phyloP scores from a whole-genome alignment of 1,140 invertebrate genomes.

The Homalodisca vitripennis region DNA sequence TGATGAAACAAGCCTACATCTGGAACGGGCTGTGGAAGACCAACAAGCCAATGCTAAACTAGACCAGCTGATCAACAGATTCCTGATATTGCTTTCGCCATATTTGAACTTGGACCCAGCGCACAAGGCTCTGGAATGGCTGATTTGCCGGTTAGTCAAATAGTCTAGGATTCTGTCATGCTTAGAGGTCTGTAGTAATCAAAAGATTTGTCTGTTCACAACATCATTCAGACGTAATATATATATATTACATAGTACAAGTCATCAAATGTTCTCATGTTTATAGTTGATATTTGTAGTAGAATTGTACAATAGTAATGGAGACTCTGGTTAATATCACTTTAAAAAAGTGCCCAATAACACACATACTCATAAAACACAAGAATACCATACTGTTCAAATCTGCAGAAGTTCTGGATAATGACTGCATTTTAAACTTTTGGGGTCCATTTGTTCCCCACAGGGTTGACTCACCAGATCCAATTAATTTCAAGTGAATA shows the following conservation, averaged over 20 bases:
- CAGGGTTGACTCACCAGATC: too few relatives aligned
- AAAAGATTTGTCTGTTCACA: neutral
- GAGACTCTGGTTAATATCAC: too few relatives aligned
- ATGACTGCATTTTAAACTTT: too few relatives aligned
- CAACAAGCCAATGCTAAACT: constrained; percentile 73
- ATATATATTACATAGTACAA: neutral
- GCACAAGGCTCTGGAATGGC: constrained; percentile 91
- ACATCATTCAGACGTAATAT: too few relatives aligned
- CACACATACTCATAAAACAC: too few relatives aligned
- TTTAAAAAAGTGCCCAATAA: too few relatives aligned
- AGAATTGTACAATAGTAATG: too few relatives aligned
- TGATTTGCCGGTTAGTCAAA: constrained; percentile 63
- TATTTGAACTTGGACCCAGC: constrained; percentile 81
- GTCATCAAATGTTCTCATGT: neutral
- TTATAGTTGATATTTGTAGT: too few relatives aligned
- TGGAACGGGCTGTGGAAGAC: constrained; percentile 78
- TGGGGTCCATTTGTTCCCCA: too few relatives aligned
- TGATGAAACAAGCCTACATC: constrained; percentile 63
- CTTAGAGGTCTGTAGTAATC: neutral
- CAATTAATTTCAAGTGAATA: too few relatives aligned
- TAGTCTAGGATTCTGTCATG: neutral
- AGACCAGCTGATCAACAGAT: constrained; percentile 73
- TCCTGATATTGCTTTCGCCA: constrained; percentile 78
- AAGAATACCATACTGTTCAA: too few relatives aligned
- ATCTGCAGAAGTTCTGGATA: too few relatives aligned